Percentiles rank a stretch among this genome's conserved stretches.
These are phyloP conservation scores for Mycalesis mineus DNA, from an alignment of 2,888 invertebrate genomes.

Conservation along the genomic window DNA sequence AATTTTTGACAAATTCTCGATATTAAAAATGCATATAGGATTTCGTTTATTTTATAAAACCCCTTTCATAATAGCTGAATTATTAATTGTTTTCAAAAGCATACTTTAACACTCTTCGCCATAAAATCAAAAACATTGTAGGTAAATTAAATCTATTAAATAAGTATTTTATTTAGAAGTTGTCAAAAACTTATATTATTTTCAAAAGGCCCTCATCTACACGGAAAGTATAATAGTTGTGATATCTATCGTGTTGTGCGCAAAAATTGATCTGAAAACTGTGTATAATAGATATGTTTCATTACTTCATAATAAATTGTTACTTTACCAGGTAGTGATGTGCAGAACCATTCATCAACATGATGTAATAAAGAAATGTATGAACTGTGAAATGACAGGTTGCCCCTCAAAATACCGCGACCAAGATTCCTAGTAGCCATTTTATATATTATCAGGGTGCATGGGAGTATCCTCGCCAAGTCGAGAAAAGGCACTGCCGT, in stretches of 20 bases:
- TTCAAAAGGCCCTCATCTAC: background rate
- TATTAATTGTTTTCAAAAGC: no score
- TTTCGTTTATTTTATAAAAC: no score
- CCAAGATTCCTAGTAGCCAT: no score
- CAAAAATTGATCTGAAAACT: slow-evolving; percentile 52
- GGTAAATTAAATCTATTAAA: background rate
- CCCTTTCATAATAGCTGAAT: no score
- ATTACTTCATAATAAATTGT: slow-evolving; percentile 52
- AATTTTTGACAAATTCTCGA: slow-evolving; percentile 9
- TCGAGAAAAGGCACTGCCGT: no score
- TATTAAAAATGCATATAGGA: background rate
- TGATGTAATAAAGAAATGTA: background rate
- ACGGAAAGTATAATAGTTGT: slow-evolving; percentile 15
- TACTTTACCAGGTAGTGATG: slow-evolving; percentile 31
- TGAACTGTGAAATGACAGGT: background rate
- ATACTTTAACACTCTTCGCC: background rate
- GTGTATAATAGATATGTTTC: slow-evolving; percentile 61
- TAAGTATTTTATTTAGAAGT: background rate
- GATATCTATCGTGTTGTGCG: slow-evolving; percentile 48
- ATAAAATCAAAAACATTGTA: background rate
- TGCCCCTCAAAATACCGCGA: background rate
- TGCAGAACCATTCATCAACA: slow-evolving; percentile 10
- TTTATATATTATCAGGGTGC: no score
- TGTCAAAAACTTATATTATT: slow-evolving; percentile 11
- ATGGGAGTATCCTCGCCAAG: no score